These are phyloP conservation scores for Phengaris alcon DNA, from an alignment of 2,888 invertebrate species.

Conservation along the genomic window DNA sequence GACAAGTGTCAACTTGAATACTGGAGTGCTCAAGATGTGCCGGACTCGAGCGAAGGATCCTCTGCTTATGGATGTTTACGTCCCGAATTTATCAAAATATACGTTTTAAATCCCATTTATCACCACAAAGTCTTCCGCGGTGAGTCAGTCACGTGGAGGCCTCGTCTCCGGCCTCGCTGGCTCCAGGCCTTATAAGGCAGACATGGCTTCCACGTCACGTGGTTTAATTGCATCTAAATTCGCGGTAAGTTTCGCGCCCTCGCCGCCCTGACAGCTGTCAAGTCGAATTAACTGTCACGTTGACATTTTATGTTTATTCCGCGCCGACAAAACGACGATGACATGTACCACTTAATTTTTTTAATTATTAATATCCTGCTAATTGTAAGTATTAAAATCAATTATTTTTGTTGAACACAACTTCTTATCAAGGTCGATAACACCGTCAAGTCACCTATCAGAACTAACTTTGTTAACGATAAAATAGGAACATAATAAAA, in stretches of 20 bases:
- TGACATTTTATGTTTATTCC: constrained; percentile 26
- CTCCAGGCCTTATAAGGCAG: constrained; percentile 54
- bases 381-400: not conserved
- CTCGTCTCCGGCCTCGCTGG: constrained; percentile 42
- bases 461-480: not conserved
- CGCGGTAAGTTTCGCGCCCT: constrained; percentile 30
- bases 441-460: not conserved
- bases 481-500: not conserved
- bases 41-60: not conserved
- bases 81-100: constrained; percentile 36
- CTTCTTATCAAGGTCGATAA: not conserved
- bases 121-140: constrained; percentile 49
- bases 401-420: not conserved
- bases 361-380: not conserved
- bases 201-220: constrained; percentile 56
- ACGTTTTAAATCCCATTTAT: constrained; percentile 37
- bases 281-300: constrained; percentile 28
- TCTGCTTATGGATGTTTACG: constrained; percentile 27
- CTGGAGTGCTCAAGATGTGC: not conserved
- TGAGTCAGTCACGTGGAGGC: constrained; percentile 60
- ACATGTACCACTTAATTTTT: constrained; percentile 21
- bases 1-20: not conserved
- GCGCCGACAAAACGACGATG: not conserved
- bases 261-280: constrained; percentile 42
- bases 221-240: constrained; percentile 56